Conservation (phyloP, 1,140 invertebrate genomes). For the Drosophila chauvacae region DNA sequence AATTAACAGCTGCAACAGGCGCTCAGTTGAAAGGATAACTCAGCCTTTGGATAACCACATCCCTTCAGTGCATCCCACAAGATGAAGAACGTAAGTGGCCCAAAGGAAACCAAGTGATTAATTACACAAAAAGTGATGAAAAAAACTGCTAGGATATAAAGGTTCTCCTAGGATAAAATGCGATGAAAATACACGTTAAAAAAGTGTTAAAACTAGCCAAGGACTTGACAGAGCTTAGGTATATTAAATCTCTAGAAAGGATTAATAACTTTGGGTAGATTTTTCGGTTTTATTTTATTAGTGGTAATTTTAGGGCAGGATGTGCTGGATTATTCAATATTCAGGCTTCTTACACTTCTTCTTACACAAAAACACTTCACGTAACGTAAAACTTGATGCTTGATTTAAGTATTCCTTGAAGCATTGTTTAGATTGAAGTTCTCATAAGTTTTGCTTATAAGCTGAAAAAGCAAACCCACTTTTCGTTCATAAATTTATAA, state of each 20-base stretch:
- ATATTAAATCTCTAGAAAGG: background rate
- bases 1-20: constrained; percentile 73
- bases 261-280: background rate
- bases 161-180: background rate
- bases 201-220: background rate
- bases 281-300: background rate
- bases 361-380: too few relatives aligned
- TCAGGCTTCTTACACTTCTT: too few relatives aligned
- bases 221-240: too few relatives aligned
- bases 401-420: background rate
- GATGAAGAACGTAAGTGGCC: constrained; percentile 80
- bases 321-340: too few relatives aligned
- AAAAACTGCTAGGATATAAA: background rate
- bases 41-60: constrained; percentile 58
- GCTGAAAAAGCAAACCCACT: background rate
- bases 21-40: constrained; percentile 56
- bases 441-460: background rate
- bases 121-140: background rate
- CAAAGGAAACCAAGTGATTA: background rate
- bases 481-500: background rate
- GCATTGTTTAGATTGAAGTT: background rate
- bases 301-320: background rate
- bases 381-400: too few relatives aligned
- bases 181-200: too few relatives aligned
- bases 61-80: constrained; percentile 35